These are phyloP conservation scores for Melinopterus prodromus DNA, from an alignment of 2,888 invertebrate species.

Conservation along the genomic window DNA sequence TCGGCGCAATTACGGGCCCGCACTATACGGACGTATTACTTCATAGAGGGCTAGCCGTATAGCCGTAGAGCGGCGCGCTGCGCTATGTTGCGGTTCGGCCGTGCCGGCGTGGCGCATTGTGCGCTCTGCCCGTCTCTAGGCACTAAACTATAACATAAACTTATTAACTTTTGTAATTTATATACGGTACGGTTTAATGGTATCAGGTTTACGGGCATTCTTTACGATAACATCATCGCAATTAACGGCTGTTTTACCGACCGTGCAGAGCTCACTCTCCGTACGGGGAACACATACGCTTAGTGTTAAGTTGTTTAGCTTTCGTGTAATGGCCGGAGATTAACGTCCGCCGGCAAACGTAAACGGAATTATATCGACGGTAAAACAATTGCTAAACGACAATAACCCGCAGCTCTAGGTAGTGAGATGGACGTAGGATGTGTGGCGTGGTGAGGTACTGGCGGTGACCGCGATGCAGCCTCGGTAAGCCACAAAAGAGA, in stretches of 20 bases:
- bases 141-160: slow-evolving; percentile 16
- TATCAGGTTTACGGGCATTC: slow-evolving; percentile 4
- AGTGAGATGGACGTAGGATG: background rate
- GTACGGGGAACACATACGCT: slow-evolving; percentile 4
- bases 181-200: background rate
- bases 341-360: background rate
- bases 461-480: background rate
- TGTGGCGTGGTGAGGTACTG: background rate
- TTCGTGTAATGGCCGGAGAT: background rate
- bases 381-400: slow-evolving; percentile 4
- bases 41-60: slow-evolving; percentile 39
- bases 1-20: slow-evolving; percentile 55
- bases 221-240: slow-evolving; percentile 4
- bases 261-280: background rate
- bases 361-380: slow-evolving; percentile 4
- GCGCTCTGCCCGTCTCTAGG: slow-evolving; percentile 17
- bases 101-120: slow-evolving; percentile 15
- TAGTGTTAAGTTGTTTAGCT: slow-evolving; percentile 4
- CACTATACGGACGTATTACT: slow-evolving; percentile 48
- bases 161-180: slow-evolving; percentile 4
- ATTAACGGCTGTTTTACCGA: slow-evolving; percentile 4
- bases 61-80: background rate
- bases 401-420: background rate
- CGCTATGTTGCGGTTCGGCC: slow-evolving; percentile 16
- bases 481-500: background rate